Conservation (phyloP, 1,140 invertebrate genomes). For the Drosophila mauritiana region DNA sequence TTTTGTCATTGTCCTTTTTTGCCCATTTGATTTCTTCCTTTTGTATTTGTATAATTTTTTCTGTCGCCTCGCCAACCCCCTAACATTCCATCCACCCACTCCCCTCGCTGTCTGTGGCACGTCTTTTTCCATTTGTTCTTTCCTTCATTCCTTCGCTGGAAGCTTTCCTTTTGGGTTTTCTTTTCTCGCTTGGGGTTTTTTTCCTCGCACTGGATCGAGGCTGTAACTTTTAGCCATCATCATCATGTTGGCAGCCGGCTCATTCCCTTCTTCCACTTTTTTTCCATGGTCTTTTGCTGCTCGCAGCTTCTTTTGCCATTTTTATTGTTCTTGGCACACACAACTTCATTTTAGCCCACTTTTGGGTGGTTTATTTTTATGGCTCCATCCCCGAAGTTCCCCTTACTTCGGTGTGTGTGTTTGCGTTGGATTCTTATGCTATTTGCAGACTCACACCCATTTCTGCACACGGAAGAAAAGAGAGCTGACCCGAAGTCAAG, state of each 20-base stretch:
- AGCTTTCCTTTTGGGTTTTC: constrained; percentile 37
- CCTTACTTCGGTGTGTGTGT: constrained; percentile 11
- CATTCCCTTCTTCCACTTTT: not conserved
- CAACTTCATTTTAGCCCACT: constrained; percentile 81
- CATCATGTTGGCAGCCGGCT: constrained; percentile 20
- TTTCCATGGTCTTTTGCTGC: constrained; percentile 3
- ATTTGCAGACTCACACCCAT: constrained; percentile 72
- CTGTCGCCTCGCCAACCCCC: constrained; percentile 63
- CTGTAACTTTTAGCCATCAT: constrained; percentile 75
- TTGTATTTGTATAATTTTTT: constrained; percentile 83
- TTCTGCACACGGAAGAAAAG: constrained; percentile 5
- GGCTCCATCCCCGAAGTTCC: constrained; percentile 57
- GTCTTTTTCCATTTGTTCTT: constrained; percentile 67
- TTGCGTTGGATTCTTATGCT: constrained; percentile 68
- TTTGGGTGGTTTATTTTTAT: constrained; percentile 81
- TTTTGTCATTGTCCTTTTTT: constrained; percentile 78
- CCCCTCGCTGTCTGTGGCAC: constrained; percentile 44
- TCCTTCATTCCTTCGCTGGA: constrained; percentile 42
- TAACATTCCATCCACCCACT: not conserved
- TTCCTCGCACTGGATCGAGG: constrained; percentile 16
- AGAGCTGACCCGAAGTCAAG: constrained; percentile 9
- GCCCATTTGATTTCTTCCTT: constrained; percentile 72
- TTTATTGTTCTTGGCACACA: constrained; percentile 81
- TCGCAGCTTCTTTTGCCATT: constrained; percentile 59
- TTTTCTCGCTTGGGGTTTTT: constrained; percentile 9